phyloP scores from a whole-genome alignment of 2,797 vertebrate genomes.

The Molossus alvarezi region DNA sequence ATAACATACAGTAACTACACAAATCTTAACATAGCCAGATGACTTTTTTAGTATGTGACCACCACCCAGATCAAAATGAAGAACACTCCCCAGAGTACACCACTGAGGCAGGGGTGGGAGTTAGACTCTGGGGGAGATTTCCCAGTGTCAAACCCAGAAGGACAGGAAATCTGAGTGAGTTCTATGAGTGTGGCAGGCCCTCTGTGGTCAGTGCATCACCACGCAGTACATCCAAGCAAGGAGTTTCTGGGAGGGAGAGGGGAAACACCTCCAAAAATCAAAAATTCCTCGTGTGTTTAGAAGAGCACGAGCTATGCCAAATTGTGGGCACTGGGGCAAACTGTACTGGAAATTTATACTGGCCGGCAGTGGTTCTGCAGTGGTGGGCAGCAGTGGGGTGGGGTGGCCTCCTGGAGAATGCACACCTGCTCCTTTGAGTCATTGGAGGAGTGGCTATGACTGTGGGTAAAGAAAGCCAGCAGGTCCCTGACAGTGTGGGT shows the following conservation, averaged over 20 bases:
- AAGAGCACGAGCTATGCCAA: neutral
- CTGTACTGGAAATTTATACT: too few relatives aligned
- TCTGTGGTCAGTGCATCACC: too few relatives aligned
- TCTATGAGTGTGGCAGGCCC: neutral
- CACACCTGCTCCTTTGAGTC: neutral
- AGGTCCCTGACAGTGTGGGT: neutral
- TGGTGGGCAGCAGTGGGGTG: neutral
- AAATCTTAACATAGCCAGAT: neutral
- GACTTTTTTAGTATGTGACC: neutral
- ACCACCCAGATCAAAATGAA: neutral
- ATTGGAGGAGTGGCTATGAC: neutral
- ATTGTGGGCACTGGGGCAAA: neutral
- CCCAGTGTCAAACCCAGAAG: neutral
- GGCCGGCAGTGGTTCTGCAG: too few relatives aligned
- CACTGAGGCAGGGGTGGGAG: accelerated
- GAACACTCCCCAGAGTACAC: neutral
- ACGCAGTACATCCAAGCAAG: neutral
- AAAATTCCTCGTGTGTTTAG: neutral
- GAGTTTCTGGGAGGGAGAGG: neutral
- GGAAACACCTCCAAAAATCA: neutral
- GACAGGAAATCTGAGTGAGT: neutral
- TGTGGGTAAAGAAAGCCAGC: neutral
- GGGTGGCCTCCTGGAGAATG: neutral
- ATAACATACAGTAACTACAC: neutral
- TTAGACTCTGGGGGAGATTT: neutral